A percentile compares a stretch with the other conserved stretches of the same genome.
Conservation (phyloP, 2,797 vertebrate genomes). For the Takifugu ocellatus region DNA sequence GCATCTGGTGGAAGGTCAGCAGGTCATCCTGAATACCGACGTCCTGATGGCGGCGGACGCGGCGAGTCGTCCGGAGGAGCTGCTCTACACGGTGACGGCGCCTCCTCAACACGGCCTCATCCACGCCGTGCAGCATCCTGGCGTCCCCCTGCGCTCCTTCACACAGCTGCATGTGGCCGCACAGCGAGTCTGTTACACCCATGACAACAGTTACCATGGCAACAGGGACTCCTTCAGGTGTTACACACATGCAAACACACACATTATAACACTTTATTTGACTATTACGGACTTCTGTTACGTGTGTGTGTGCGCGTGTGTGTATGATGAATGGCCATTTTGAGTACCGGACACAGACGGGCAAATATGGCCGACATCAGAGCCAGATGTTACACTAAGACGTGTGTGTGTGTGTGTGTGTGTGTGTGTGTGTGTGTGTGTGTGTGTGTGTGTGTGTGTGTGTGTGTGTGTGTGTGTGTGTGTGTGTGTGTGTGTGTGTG, state of each 20-base stretch:
- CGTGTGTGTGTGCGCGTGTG: neutral
- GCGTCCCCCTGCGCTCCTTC: constrained; percentile 79
- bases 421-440: too few species aligned
- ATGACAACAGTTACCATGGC: constrained; percentile 80
- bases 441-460: too few species aligned
- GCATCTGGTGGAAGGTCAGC: constrained; percentile 86
- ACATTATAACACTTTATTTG: too few species aligned
- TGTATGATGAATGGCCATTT: neutral
- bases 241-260: neutral
- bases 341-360: neutral
- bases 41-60: constrained; percentile 89
- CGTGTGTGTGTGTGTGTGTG: too few species aligned
- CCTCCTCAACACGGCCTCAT: constrained; percentile 86
- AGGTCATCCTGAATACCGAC: constrained; percentile 90
- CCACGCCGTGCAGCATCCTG: constrained; percentile 83
- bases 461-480: too few species aligned
- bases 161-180: constrained; percentile 89
- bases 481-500: too few species aligned
- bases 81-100: constrained; percentile 81
- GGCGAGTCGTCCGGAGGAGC: constrained; percentile 83
- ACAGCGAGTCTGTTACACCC: constrained; percentile 80
- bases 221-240: constrained; percentile 82
- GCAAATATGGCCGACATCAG: neutral
- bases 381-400: neutral
- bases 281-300: too few species aligned